A percentile compares a stretch with the other conserved stretches of the same genome.
Conservation (phyloP, 2,888 invertebrate genomes). For the Diachrysia chrysitis region DNA sequence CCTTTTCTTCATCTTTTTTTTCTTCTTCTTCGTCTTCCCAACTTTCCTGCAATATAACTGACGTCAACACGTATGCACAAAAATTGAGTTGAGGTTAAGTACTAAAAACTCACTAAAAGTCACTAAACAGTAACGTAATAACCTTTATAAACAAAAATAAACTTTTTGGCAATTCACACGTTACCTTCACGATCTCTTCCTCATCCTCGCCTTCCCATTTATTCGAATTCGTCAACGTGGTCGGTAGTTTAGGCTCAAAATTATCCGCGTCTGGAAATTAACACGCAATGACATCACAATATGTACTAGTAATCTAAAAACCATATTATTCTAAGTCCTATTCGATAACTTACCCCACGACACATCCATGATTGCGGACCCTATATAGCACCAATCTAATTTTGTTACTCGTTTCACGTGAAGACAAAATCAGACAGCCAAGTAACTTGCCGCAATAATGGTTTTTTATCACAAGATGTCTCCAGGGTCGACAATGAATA, state of each 20-base stretch:
- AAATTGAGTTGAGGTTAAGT: conserved; percentile 84
- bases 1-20: conserved; percentile 92
- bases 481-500: conserved; percentile 85
- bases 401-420: conserved; percentile 82
- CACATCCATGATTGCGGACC: conserved; percentile 90
- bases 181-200: conserved; percentile 95
- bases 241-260: conserved; percentile 91
- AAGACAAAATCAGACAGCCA: conserved; percentile 82
- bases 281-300: conserved; percentile 69
- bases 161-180: conserved; percentile 74
- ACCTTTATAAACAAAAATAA: conserved; percentile 45
- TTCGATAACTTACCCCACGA: conserved; percentile 90
- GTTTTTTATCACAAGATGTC: conserved; percentile 88
- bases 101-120: conserved; percentile 52
- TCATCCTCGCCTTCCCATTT: conserved; percentile 97
- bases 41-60: conserved; percentile 92
- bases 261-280: conserved; percentile 92
- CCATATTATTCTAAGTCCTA: conserved; percentile 57
- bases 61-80: conserved; percentile 84
- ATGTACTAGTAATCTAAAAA: conserved; percentile 45
- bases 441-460: conserved; percentile 78
- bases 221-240: conserved; percentile 89
- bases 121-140: conserved; percentile 39
- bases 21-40: conserved; percentile 98
- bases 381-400: conserved; percentile 81